These are phyloP conservation scores for Tetraodon nigroviridis DNA, from an alignment of 2,113 vertebrate genomes.

Conservation along the genomic window DNA sequence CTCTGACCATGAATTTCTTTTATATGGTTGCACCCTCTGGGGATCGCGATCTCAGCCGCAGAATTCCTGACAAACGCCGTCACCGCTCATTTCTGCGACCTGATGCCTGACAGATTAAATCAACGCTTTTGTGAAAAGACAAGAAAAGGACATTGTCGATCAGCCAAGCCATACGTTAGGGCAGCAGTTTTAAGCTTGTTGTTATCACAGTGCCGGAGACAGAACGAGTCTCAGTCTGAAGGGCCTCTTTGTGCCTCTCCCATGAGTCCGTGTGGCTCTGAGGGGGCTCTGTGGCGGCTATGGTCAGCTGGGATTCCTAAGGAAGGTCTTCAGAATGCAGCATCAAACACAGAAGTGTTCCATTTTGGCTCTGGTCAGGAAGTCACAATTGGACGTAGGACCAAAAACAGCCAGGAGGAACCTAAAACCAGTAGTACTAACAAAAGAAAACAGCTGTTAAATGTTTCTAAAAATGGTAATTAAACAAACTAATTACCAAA, in stretches of 20 bases:
- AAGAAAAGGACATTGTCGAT: conserved; percentile 62
- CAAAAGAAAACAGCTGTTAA: not conserved
- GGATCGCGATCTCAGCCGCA: conserved; percentile 55
- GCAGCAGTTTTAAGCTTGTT: conserved; percentile 36
- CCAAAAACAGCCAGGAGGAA: conserved; percentile 23
- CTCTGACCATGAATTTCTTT: conserved; percentile 53
- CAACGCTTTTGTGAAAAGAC: conserved; percentile 63
- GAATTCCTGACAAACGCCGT: conserved; percentile 59
- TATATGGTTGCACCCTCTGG: conserved; percentile 57
- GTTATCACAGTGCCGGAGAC: conserved; percentile 53
- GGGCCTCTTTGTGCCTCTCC: conserved; percentile 46
- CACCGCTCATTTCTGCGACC: conserved; percentile 56
- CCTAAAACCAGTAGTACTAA: no score
- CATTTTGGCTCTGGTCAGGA: no score
- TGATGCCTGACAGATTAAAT: conserved; percentile 63
- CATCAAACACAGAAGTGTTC: no score
- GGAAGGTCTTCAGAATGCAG: no score
- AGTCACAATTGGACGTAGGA: no score
- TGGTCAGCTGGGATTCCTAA: no score
- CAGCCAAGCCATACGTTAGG: conserved; percentile 25
- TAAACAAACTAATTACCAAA: not conserved
- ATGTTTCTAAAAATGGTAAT: not conserved
- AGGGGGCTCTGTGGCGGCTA: conserved; percentile 22
- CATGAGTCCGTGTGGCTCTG: conserved; percentile 44
- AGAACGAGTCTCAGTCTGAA: conserved; percentile 33